phyloP scores from a whole-genome alignment of 2,797 vertebrate species.

The Epinephelus malabaricus region DNA sequence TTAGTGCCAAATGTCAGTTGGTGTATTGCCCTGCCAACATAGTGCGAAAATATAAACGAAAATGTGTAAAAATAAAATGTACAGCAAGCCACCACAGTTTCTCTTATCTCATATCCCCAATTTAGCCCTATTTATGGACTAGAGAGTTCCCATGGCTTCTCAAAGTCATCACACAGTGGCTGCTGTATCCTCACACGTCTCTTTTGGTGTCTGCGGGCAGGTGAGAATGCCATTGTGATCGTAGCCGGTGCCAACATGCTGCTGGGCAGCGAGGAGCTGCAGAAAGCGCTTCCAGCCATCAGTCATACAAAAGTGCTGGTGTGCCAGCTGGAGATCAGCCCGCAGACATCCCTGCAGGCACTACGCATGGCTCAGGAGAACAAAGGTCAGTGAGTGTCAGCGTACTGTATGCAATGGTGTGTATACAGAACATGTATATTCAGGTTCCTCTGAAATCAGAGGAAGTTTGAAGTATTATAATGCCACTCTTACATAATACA shows the following conservation, averaged over 20 bases:
- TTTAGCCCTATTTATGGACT: conserved; percentile 5
- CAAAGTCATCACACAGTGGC: neutral
- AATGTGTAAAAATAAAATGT: neutral
- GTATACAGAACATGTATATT: neutral
- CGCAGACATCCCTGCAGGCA: conserved; percentile 89
- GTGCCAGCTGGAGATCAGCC: conserved; percentile 95
- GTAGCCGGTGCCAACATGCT: conserved; percentile 96
- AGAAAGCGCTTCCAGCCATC: conserved; percentile 84
- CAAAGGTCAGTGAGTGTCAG: conserved; percentile 86
- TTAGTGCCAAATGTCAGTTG: neutral
- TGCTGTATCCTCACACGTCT: conserved; percentile 10
- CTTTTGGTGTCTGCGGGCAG: conserved; percentile 75
- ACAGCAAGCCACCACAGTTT: neutral
- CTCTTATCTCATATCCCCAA: neutral
- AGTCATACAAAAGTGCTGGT: conserved; percentile 90
- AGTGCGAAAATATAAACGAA: neutral
- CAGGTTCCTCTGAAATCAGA: neutral
- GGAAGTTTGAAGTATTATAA: neutral
- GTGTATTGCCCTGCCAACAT: neutral
- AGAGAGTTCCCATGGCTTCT: conserved; percentile 5
- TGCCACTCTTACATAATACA: neutral
- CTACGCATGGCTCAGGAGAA: conserved; percentile 89
- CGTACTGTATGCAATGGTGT: neutral
- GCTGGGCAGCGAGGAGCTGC: conserved; percentile 89
- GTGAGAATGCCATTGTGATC: conserved; percentile 96